Base-by-base conservation (phyloP, 1,140 invertebrate genomes). In the Xylocopa sonorina region DNA sequence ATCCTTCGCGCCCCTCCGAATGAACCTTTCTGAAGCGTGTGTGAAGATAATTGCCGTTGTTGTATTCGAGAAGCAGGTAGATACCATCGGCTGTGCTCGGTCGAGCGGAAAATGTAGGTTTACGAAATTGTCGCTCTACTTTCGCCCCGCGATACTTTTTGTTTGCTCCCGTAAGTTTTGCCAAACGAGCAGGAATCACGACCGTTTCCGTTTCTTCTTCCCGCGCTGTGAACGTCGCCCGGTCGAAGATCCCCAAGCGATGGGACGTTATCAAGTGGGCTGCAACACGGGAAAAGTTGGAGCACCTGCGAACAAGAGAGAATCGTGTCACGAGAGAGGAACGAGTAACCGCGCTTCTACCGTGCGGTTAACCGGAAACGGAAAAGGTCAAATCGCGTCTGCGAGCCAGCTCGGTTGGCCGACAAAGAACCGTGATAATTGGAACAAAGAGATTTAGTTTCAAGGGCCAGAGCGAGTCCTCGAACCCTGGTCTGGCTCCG, bases 391-490 rank as follows among this genome's bases (percentile, higher is more conserved):
- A 87, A 87, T 88, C 86, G 78, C 81, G 80, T 88, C 73, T 75
- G 81, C 67, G 78, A 64, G 51, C 66, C 64, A 77, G 76, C 79
- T 73, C 80, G 80, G 66, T 73, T 50, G 81, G 72, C 76, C 77
- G 79, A 75, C 73, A 83, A 80, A 82, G 66, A 80, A 79, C 79
- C 74, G 86, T 82, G 86, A 89, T 88, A 89, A 89, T 88, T 89
- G 84, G 84, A 89, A 89, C 87, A 88, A 88, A 88, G 86, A 83
- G 86, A 88, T 78, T 87, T 79, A 78, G 50, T 71, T 86, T 78
- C 78, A 78, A 66, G 85, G 81, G 68, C 78, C 67, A 68, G 78
- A 81, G 82, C 78, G 63, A 81, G 74, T 81, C 66, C 81, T 29
- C 83, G 27, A 67, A 53, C 73, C 78, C 55, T 43, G 38, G 53